Base-by-base conservation (phyloP, 2,888 invertebrate species). In the Glyphotaelius pellucidus region DNA sequence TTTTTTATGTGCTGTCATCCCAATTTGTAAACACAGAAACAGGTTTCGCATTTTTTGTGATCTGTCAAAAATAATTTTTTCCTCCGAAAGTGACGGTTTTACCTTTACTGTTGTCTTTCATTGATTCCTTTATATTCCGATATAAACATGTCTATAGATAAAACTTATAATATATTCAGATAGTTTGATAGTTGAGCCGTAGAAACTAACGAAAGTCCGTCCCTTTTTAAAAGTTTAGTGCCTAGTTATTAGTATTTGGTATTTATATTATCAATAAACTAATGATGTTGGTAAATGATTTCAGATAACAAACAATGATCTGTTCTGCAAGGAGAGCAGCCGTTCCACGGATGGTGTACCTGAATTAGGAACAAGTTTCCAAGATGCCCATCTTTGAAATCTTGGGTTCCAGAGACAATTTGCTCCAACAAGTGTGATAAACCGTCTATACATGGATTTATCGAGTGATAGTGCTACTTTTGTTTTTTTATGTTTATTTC, bases 401-500 rank as follows among this genome's bases (percentile, higher is more conserved):
- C 35, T 30, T 86, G 30, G 25, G 42, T 30, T 15, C 30, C n/a
- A 86, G 86, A 42, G 47, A 42, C 42, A 42, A 30, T 86, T 42
- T 35, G 30, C 30, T 38, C 25, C 19, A 67, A 67, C 67, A 7
- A 67, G 88, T 25, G 88, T 67, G 88, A 35, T 79, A 31, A 32
- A 79, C 38, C 31, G 47, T 47, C 52, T 87, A 19, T 52, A 52
- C 89, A 91, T 91, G 92, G 90, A 90, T 91, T 92, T 92, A 91
- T 83, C 80, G 42, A 85, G 90, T 87, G 83, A 67, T 31, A 35
- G 91, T 90, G 89, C 14, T 38, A 80, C 42, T 90, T 91, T 91
- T 35, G 79, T 90, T 92, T 92, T 91, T 89, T 92, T 92, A 80
- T 91, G 89, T 92, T 92, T 84, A 91, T 92, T 91, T 91, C 32